A percentile compares a stretch with the other conserved stretches of the same genome.
phyloP scores from a whole-genome alignment of 2,113 vertebrate species.

The Climacteris rufus region DNA sequence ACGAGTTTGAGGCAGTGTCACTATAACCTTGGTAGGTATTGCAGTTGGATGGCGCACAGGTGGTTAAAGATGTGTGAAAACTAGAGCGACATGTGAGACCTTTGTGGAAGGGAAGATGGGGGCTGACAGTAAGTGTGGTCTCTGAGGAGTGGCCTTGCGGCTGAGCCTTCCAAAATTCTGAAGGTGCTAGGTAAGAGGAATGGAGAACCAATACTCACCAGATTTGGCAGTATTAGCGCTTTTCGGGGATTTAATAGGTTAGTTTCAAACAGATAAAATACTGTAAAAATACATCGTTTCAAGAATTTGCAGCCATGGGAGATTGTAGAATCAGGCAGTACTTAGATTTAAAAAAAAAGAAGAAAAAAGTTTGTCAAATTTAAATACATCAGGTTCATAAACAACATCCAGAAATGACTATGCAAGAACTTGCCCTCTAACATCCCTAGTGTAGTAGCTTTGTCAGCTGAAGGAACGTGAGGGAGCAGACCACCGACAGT shows the following conservation, averaged over 20 bases:
- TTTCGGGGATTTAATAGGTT: not conserved
- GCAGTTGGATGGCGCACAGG: not conserved
- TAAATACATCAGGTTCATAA: not conserved
- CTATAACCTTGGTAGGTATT: accelerated
- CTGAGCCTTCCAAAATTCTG: not conserved
- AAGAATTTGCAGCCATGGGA: not conserved
- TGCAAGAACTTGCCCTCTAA: not conserved
- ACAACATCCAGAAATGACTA: not conserved
- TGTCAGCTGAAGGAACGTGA: not conserved
- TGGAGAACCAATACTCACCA: too few relatives aligned
- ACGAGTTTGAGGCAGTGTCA: not conserved
- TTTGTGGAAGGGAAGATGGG: accelerated
- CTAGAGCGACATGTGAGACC: accelerated
- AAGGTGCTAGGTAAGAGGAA: not conserved
- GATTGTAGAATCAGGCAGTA: not conserved
- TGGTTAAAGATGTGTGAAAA: not conserved
- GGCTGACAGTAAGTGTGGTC: too few relatives aligned
- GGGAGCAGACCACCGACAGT: not conserved
- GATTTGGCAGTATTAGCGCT: not conserved
- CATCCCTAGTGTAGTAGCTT: not conserved
- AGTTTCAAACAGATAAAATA: not conserved
- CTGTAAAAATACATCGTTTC: not conserved
- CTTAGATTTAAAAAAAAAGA: not conserved
- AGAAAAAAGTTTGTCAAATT: not conserved
- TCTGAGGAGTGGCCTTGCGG: too few relatives aligned